Evolutionary conservation across 2,888 invertebrate species (phyloP), one percentile per base, ranked within the genome.

Genomic region (Leptinotarsa haldemani): DNA sequence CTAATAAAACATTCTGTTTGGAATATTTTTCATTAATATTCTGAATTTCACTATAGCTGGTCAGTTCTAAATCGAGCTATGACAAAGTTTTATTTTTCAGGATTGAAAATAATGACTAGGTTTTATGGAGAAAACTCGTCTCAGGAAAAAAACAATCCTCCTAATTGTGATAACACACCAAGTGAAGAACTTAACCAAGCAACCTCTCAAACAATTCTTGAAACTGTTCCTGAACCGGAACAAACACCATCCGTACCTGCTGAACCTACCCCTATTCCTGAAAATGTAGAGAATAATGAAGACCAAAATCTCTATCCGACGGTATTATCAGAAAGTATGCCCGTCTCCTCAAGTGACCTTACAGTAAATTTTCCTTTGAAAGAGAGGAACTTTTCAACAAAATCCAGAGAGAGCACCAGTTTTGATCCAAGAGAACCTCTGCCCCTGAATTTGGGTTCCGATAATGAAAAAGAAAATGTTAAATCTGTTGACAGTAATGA

Each of bases 51-150:
- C 40, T 40, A 40, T 40, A 9, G 9, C 9, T 40, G 40, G 9
- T 40, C 9, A 40, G 40, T 40, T 40, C 40, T 40, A 0, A 40
- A 40, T 40, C 12, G 9, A 40, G 9, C 40, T 9, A 40, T 40
- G 40, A 40, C 40, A 30, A 30, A 30, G 9, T 40, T 40, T 40
- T 40, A 9, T 40, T 25, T 73, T 77, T 58, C 25, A 78, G 86
- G 86, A 22, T 79, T 87, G 56, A 84, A 85, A 78, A 87, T 87
- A 68, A 82, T 86, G 79, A 87, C 86, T 0, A 79, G 86, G 47
- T 87, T 83, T 66, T 79, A 84, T 69, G 79, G 80, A 40, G 77
- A 77, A 22, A 73, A 67, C 72, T 61, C 66, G 16, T 53, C 80
- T 58, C 79, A 79, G 73, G 77, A 80, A 67, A 48, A 64, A 18